These are phyloP conservation scores for Heptranchias perlo DNA, from an alignment of 2,113 vertebrate genomes.

Conservation along the genomic window DNA sequence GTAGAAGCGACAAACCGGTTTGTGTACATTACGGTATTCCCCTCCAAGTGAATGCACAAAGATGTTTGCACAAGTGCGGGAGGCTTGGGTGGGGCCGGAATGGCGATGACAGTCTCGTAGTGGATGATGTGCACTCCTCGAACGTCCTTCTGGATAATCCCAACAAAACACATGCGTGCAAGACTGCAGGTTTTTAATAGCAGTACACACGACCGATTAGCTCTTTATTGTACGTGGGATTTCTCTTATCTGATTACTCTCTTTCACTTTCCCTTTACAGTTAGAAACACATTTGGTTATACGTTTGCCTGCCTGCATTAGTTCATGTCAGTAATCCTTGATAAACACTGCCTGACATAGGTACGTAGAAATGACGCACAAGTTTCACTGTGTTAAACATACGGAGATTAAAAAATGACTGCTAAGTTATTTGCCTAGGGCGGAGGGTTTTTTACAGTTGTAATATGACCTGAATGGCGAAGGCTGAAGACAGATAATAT, in stretches of 20 bases:
- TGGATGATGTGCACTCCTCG: not conserved
- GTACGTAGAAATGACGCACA: conserved; percentile 1
- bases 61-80: not conserved
- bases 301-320: not conserved
- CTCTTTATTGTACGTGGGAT: not conserved
- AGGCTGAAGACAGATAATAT: not conserved
- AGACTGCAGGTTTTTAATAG: not conserved
- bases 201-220: not conserved
- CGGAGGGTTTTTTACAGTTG: not conserved
- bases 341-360: not conserved
- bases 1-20: not conserved
- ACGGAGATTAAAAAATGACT: not conserved
- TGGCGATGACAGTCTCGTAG: not conserved
- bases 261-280: not conserved
- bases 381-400: not conserved
- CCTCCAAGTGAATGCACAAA: not conserved
- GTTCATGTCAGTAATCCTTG: not conserved
- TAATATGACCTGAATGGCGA: not conserved
- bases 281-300: not conserved
- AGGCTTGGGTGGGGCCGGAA: not conserved
- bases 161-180: not conserved
- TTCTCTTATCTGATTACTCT: not conserved
- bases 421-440: not conserved
- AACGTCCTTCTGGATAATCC: not conserved
- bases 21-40: not conserved